Evolutionary conservation across 1,140 invertebrate species (phyloP), one percentile per base, ranked within the genome.

Genomic region (Drosophila saltans): DNA sequence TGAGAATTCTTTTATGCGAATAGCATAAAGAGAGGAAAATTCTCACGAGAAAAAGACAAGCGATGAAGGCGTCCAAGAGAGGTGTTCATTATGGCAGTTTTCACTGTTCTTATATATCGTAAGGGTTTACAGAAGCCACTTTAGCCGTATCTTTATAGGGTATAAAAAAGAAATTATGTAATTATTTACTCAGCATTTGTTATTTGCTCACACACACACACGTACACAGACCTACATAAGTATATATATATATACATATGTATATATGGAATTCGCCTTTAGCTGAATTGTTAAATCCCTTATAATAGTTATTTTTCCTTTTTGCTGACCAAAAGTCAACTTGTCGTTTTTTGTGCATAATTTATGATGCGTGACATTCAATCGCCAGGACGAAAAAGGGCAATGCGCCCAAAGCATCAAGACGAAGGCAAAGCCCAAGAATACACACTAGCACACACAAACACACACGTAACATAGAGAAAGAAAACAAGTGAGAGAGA

Each of bases 281-380:
- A 52, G 24, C 21, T 52, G 45, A 26, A 52, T 58, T 36, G 58
- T 48, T 36, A 33, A 55, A 10, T 56, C 39, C 21, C 6, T 24
- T 61, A 61, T 61, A 75, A 69, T 62, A 75, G 59, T 81, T 77
- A 66, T 84, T 71, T 78, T 75, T 62, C 71, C 58, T 65, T 66
- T 45, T 66, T 45, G 63, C 55, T 58, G 57, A 64, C 60, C 62
- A 81, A 52, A 86, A 85, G 82, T 89, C 83, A 89, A 88, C 68
- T 76, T 88, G 85, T 76, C 66, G 83, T 78, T 76, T 52, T 36
- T 77, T 80, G 76, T 89, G 83, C 84, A 89, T 89, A 90, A 90
- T 90, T 90, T 86, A 90, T 90, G 86, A 86, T 72, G 86, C 82
- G 82, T 90, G 86, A 90, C 86, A 90, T 90, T 90, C 86, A 90